Evolutionary conservation across 2,797 vertebrate genomes (phyloP).

Genomic region (Fratercula arctica): DNA sequence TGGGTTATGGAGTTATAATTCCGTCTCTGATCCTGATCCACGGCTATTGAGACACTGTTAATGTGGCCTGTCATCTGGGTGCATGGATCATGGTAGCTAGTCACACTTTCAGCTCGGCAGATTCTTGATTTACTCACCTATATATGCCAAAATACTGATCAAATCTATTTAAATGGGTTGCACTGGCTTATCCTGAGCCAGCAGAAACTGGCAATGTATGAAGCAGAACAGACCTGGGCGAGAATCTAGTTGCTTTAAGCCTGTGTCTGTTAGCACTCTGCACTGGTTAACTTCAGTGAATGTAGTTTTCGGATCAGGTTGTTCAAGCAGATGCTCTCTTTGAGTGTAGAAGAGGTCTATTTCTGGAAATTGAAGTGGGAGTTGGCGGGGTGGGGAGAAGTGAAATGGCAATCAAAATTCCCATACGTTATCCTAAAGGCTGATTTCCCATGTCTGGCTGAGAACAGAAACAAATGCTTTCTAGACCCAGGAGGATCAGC

Average conservation of each 20-base stretch:
- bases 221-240: background rate
- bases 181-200: background rate
- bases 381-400: background rate
- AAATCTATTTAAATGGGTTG: background rate
- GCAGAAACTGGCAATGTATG: background rate
- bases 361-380: slow-evolving; percentile 55
- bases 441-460: slow-evolving; percentile 49
- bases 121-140: background rate
- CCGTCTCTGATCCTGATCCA: background rate
- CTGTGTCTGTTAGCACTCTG: background rate
- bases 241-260: background rate
- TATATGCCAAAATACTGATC: background rate
- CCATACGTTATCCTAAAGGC: slow-evolving; percentile 18
- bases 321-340: background rate
- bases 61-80: background rate
- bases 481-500: slow-evolving; percentile 20
- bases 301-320: background rate
- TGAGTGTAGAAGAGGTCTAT: slow-evolving; percentile 4
- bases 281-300: background rate
- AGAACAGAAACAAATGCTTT: slow-evolving; percentile 52
- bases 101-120: background rate
- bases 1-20: background rate
- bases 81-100: background rate
- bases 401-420: slow-evolving; percentile 24
- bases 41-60: background rate